Base-by-base conservation (phyloP, 37 sponge, comb jelly and placozoan species). In the Mnemiopsis leidyi region DNA sequence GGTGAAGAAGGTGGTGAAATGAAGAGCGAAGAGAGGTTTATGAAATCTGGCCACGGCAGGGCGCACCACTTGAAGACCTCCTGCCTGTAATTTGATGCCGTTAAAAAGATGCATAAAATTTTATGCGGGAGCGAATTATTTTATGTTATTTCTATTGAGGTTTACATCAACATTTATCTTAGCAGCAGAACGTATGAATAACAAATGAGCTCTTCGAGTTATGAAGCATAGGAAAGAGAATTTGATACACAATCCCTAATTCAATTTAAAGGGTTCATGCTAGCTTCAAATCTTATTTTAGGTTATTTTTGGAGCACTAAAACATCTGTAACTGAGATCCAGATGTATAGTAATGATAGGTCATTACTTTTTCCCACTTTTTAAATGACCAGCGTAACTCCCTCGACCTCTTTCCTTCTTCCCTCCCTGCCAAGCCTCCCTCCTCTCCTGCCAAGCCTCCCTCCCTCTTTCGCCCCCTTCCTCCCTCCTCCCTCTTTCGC, bases 1-100 rank as follows among this genome's bases (percentile, higher is more conserved):
- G 93, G 36, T 34, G 32, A 30, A 83, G 9, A 21, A 93, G 76
- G 76, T 76, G 33, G n/a, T 75, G 93, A 69, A 71, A 73, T 71
- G 37, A 73, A 39, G 29, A 5, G 71, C 68, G 69, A 38, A 40
- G 30, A 36, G 25, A 36, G 39, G 39, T 39, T n/a, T 48, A 48
- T 48, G 13, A 13, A 13, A 48, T 48, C 61, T 13, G 13, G 13
- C 61, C 13, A 48, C 61, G 61, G 61, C 61, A 48, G 9, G 61
- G 13, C 13, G 13, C 61, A 48, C 61, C 13, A 48, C 61, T 13
- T 18, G 61, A 13, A 13, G 9, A 48, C 61, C 5, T 5, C 61
- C 61, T 48, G 61, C 5, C 61, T 13, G 61, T 48, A 48, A 48
- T 48, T 48, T 48, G 61, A 48, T 48, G 9, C 61, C 61, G 61